phyloP scores from a whole-genome alignment of 2,113 vertebrate species.

The Hippocampus abdominalis region DNA sequence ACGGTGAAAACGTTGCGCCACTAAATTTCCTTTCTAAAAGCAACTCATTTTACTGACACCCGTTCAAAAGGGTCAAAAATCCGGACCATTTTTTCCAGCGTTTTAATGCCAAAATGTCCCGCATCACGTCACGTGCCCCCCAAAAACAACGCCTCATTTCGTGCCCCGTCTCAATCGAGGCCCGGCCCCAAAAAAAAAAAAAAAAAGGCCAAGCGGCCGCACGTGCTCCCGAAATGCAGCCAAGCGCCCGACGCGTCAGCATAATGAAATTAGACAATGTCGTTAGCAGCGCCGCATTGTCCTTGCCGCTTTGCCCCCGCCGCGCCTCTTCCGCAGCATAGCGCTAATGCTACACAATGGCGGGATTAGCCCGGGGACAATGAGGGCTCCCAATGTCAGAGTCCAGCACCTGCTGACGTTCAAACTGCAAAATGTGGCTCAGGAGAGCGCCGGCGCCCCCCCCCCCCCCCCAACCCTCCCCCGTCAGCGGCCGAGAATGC shows the following conservation, averaged over 20 bases:
- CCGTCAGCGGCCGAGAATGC: not conserved
- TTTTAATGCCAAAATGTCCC: no score
- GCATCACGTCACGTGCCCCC: no score
- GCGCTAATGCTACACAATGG: slow-evolving; percentile 72
- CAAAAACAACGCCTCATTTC: not conserved
- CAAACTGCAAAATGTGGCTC: slow-evolving; percentile 15
- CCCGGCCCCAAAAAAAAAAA: no score
- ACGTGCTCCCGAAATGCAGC: not conserved
- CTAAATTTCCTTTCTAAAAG: no score
- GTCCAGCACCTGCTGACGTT: slow-evolving; percentile 66
- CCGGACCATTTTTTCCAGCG: no score
- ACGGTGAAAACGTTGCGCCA: no score
- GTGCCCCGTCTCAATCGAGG: not conserved
- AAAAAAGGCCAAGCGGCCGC: not conserved
- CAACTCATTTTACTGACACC: no score
- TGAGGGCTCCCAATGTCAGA: slow-evolving; percentile 58
- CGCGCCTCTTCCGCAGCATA: slow-evolving; percentile 57
- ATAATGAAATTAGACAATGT: slow-evolving; percentile 71
- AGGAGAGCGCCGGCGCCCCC: not conserved
- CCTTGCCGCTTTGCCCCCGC: slow-evolving; percentile 53
- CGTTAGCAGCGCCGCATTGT: slow-evolving; percentile 69
- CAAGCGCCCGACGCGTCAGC: slow-evolving; percentile 34
- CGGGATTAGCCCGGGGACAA: slow-evolving; percentile 70
- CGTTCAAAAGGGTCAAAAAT: no score
- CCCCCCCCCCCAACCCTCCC: not conserved